These are phyloP conservation scores for Pardosa pseudoannulata DNA, from an alignment of 2,888 invertebrate genomes.

Conservation along the genomic window DNA sequence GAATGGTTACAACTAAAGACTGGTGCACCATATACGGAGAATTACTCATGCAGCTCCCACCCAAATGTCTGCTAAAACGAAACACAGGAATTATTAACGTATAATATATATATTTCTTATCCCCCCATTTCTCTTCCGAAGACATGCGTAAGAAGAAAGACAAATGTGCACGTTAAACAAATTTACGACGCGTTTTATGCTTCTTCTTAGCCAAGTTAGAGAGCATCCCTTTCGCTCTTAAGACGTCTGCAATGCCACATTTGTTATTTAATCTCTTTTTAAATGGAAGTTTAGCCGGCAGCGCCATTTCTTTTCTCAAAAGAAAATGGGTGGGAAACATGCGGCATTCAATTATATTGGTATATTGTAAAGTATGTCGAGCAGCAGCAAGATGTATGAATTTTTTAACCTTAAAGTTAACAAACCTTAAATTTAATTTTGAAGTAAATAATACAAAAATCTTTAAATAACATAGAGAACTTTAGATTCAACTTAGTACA, in stretches of 20 bases:
- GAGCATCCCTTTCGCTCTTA: no score
- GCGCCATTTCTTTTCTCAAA: no score
- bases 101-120: not conserved
- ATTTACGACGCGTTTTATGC: not conserved
- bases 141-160: not conserved
- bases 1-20: not conserved
- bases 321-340: no score
- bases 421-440: no score
- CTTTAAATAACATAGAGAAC: no score
- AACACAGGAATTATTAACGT: not conserved
- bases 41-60: not conserved
- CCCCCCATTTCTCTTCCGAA: not conserved
- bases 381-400: no score
- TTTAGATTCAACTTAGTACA: no score
- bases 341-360: no score
- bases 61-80: not conserved
- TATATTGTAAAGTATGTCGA: no score
- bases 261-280: not conserved
- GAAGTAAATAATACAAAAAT: no score
- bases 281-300: not conserved
- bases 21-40: not conserved
- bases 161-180: not conserved
- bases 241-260: no score
- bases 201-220: not conserved
- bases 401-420: no score